These are phyloP conservation scores for Butorides virescens DNA, from an alignment of 2,113 vertebrate genomes.

Conservation along the genomic window DNA sequence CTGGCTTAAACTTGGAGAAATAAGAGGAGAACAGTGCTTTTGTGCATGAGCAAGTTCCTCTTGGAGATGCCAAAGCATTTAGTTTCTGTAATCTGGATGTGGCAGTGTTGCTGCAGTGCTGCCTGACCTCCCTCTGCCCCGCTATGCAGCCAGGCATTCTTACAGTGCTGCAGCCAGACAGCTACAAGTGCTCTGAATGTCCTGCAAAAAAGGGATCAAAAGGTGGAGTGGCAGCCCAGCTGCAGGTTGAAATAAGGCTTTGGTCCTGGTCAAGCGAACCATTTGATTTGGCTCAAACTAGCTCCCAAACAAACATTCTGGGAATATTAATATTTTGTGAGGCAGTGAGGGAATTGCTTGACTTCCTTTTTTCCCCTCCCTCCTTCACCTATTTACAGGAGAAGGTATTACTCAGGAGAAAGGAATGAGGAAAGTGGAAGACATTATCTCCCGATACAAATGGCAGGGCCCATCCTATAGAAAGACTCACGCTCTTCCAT, in stretches of 20 bases:
- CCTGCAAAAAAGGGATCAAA: not conserved
- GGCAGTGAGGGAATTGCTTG: not conserved
- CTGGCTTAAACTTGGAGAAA: not conserved
- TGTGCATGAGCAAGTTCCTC: not conserved
- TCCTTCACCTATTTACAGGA: not conserved
- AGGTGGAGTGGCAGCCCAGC: not conserved
- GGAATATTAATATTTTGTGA: not conserved
- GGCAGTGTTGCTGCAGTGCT: not conserved
- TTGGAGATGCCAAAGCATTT: not conserved
- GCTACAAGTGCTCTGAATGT: not conserved
- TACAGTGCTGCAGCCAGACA: not conserved
- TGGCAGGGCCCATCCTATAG: not conserved
- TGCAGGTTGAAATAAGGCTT: not conserved
- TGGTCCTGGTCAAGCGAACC: not conserved
- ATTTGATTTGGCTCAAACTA: not conserved
- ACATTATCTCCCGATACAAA: not conserved
- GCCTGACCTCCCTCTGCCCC: not conserved
- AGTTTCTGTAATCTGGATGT: not conserved
- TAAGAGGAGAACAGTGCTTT: not conserved
- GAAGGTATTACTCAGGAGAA: slow-evolving; percentile 8
- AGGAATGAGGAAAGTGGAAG: slow-evolving; percentile 24
- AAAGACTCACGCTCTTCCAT: not conserved
- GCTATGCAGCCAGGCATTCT: not conserved
- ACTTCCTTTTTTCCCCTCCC: slow-evolving; percentile 4
- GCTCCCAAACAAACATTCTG: not conserved